phyloP scores from a whole-genome alignment of 2,888 invertebrate genomes.

The Hesperia comma region DNA sequence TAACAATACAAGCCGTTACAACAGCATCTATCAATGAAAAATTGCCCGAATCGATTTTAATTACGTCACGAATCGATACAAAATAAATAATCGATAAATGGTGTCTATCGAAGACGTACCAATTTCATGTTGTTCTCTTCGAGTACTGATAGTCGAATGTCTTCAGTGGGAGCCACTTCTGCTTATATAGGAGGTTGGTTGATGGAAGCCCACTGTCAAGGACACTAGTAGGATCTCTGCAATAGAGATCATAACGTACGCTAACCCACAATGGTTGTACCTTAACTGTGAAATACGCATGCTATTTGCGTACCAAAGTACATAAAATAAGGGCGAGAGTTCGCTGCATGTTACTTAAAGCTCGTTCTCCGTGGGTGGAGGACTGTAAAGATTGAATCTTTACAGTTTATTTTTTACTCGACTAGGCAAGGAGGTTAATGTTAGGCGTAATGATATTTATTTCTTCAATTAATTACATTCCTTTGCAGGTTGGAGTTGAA shows the following conservation, averaged over 20 bases:
- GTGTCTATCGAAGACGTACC: slow-evolving; percentile 59
- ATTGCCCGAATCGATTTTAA: not conserved
- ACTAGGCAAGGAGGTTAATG: slow-evolving; percentile 35
- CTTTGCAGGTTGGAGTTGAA: slow-evolving; percentile 12
- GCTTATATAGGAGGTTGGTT: slow-evolving; percentile 67
- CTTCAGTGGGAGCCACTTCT: slow-evolving; percentile 50
- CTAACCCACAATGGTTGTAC: slow-evolving; percentile 13
- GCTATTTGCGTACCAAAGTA: not conserved
- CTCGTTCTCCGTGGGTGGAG: slow-evolving; percentile 14
- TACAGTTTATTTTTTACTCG: slow-evolving; percentile 32
- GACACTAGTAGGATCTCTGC: slow-evolving; percentile 56
- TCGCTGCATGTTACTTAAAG: not conserved
- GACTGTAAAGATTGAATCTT: slow-evolving; percentile 33
- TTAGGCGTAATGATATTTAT: slow-evolving; percentile 27
- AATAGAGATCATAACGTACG: slow-evolving; percentile 35
- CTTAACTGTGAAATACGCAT: not conserved
- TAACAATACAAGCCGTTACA: not conserved
- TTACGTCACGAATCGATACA: not conserved
- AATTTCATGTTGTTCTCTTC: slow-evolving; percentile 72
- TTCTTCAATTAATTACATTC: slow-evolving; percentile 15
- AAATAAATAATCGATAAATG: slow-evolving; percentile 25
- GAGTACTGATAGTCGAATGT: slow-evolving; percentile 64
- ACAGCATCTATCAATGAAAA: not conserved
- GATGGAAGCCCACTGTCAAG: slow-evolving; percentile 64
- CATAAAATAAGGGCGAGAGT: slow-evolving; percentile 5